Percentiles rank a stretch among this genome's conserved stretches.
These are phyloP conservation scores for Telmatochromis sp. DNA, from an alignment of 2,113 vertebrate genomes.

Conservation along the genomic window DNA sequence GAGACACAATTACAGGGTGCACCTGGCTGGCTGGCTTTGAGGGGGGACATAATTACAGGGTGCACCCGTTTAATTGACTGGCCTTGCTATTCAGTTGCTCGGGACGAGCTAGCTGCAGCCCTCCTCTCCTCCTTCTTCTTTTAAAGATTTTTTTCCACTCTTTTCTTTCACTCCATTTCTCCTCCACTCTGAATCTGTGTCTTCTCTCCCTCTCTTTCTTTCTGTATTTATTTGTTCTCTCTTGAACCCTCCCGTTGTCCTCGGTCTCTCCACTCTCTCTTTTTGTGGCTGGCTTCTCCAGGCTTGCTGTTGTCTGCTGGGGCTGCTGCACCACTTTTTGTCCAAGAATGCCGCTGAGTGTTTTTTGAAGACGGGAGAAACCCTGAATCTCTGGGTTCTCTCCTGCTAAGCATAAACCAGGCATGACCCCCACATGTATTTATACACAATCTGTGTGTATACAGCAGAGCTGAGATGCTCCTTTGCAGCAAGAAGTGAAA, in stretches of 20 bases:
- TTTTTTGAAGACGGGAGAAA: constrained; percentile 29
- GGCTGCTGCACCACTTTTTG: constrained; percentile 59
- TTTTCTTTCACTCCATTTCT: background rate
- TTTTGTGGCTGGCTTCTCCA: constrained; percentile 52
- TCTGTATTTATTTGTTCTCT: background rate
- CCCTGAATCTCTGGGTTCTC: constrained; percentile 20
- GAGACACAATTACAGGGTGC: constrained; percentile 68
- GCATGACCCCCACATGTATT: constrained; percentile 35
- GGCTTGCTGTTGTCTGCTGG: constrained; percentile 67
- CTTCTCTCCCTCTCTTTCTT: background rate
- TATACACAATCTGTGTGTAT: background rate
- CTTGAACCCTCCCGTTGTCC: background rate
- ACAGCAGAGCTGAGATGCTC: background rate
- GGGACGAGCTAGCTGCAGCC: constrained; percentile 50
- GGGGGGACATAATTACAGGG: constrained; percentile 66
- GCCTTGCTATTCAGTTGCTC: constrained; percentile 50
- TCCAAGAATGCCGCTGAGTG: constrained; percentile 46
- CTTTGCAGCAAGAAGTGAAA: background rate
- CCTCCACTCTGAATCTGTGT: background rate
- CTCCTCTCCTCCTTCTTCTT: background rate
- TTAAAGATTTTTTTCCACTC: background rate
- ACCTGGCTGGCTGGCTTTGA: constrained; percentile 55
- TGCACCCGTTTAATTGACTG: constrained; percentile 57
- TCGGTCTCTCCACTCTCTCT: background rate
- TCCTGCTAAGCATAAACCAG: constrained; percentile 42